Conservation (phyloP, 2,888 invertebrate genomes). For the Platerodrilus igneus region DNA sequence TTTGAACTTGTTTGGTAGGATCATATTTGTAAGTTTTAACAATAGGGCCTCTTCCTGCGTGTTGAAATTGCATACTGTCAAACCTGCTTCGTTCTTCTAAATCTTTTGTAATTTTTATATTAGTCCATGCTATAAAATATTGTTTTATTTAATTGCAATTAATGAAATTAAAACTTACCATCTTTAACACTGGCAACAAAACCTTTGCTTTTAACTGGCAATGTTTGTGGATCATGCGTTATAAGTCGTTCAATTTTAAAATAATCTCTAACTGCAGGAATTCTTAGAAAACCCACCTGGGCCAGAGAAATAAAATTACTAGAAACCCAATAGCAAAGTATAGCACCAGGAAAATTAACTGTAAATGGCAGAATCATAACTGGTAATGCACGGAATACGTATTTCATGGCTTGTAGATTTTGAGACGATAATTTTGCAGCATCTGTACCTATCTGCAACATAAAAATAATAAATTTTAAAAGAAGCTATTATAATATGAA, state of each 20-base stretch:
- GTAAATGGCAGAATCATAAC: conserved; percentile 78
- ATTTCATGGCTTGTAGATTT: conserved; percentile 68
- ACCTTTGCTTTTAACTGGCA: conserved; percentile 69
- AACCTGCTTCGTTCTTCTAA: conserved; percentile 70
- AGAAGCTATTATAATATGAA: no score
- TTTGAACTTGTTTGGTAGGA: conserved; percentile 58
- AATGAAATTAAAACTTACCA: no score
- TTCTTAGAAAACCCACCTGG: conserved; percentile 74
- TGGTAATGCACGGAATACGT: conserved; percentile 71
- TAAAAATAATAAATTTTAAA: not conserved
- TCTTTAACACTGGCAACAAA: conserved; percentile 76
- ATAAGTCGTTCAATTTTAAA: conserved; percentile 69
- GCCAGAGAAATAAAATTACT: conserved; percentile 79
- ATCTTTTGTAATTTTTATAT: conserved; percentile 73
- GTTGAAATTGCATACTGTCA: conserved; percentile 74
- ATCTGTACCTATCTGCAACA: conserved; percentile 69
- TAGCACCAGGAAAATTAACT: conserved; percentile 81
- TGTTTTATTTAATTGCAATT: conserved; percentile 7
- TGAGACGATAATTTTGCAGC: conserved; percentile 60
- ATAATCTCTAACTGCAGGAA: conserved; percentile 67
- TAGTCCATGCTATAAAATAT: conserved; percentile 66
- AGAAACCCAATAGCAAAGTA: conserved; percentile 86
- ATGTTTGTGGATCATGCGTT: conserved; percentile 52
- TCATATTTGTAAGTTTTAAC: conserved; percentile 84
- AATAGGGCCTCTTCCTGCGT: conserved; percentile 81